Conservation (phyloP, 2,113 vertebrate genomes). For the Etia nguti region DNA sequence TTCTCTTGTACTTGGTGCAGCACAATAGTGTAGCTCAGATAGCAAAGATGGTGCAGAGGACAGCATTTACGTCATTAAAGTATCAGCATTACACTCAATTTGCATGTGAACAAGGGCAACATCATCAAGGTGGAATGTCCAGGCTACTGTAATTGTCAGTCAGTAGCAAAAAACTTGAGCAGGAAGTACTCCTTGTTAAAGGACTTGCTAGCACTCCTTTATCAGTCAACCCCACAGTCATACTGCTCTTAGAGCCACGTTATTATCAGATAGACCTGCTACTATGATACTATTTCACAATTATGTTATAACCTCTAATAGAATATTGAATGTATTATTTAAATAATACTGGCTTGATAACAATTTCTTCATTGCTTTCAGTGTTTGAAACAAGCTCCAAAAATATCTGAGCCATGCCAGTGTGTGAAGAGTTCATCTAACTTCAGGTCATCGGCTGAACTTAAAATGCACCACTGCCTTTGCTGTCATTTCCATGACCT, state of each 20-base stretch:
- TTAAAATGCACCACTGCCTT: background rate
- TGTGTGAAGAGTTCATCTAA: background rate
- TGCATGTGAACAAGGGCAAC: background rate
- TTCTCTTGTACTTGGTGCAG: background rate
- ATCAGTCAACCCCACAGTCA: background rate
- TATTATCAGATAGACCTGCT: background rate
- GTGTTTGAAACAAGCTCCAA: background rate
- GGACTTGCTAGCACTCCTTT: background rate
- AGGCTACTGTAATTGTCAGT: background rate
- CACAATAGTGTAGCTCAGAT: background rate
- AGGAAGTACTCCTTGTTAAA: background rate
- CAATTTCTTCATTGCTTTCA: background rate
- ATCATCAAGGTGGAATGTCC: background rate
- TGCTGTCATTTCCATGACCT: conserved; percentile 38
- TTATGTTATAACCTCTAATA: background rate
- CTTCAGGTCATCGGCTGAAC: background rate
- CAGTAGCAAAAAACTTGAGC: background rate
- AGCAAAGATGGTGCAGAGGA: background rate
- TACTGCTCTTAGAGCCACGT: background rate
- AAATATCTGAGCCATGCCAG: background rate
- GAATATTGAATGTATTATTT: background rate
- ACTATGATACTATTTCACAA: background rate
- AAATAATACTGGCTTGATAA: background rate
- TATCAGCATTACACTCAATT: background rate
- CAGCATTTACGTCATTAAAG: background rate